Percentiles rank a stretch among this genome's conserved stretches.
These are phyloP conservation scores for Esox lucius DNA, from an alignment of 2,797 vertebrate species.

Conservation along the genomic window DNA sequence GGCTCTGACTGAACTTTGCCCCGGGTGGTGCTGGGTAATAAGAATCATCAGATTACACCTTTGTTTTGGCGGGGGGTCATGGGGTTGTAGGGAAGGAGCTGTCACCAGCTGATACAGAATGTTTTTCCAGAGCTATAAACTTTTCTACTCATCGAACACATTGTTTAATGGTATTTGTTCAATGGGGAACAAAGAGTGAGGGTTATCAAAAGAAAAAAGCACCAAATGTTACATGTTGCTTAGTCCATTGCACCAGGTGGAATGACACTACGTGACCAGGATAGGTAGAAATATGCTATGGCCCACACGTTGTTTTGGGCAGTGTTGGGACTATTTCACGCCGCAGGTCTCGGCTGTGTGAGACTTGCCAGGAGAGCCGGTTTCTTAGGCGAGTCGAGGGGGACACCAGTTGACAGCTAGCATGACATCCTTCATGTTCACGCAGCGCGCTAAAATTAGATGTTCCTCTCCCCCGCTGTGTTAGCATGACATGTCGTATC, in stretches of 20 bases:
- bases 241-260: too few species aligned
- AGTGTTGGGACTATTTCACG: background rate
- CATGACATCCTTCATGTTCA: constrained; percentile 67
- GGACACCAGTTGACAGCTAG: constrained; percentile 35
- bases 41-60: constrained; percentile 6
- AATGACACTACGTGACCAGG: too few species aligned
- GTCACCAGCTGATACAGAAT: constrained; percentile 20
- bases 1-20: constrained; percentile 55
- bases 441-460: constrained; percentile 61
- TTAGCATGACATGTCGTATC: constrained; percentile 26
- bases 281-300: too few species aligned
- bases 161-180: background rate
- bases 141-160: constrained; percentile 4
- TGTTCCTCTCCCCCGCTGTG: constrained; percentile 43
- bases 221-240: too few species aligned
- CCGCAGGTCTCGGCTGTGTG: background rate
- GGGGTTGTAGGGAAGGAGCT: background rate
- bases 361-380: constrained; percentile 39
- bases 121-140: constrained; percentile 29
- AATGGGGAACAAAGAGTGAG: background rate
- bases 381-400: constrained; percentile 44
- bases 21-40: constrained; percentile 35
- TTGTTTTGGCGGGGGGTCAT: background rate
- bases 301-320: background rate
- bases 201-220: too few species aligned